Percentiles rank a stretch among this genome's conserved stretches.
These are phyloP conservation scores for Aleiodes leptofemur DNA, from an alignment of 2,888 invertebrate species.

Conservation along the genomic window DNA sequence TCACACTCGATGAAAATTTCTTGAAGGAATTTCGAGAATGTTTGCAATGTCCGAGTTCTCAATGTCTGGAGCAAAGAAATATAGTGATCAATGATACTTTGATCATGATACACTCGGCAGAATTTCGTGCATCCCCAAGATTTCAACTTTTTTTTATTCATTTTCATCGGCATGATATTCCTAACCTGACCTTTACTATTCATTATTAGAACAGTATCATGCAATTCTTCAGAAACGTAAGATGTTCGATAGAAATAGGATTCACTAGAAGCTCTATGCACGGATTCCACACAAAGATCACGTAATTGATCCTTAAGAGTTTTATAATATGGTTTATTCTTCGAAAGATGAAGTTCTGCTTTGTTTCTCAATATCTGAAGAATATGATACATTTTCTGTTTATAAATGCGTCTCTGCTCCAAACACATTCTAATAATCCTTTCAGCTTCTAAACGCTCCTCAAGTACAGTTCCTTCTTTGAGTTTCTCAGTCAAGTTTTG, in stretches of 20 bases:
- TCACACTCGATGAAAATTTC: background rate
- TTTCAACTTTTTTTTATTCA: background rate
- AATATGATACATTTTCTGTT: background rate
- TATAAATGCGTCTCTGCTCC: background rate
- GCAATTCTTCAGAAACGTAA: background rate
- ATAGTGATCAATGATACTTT: background rate
- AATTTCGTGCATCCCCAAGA: background rate
- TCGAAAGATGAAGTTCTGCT: conserved; percentile 7
- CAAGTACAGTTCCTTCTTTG: background rate
- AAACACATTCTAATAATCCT: background rate
- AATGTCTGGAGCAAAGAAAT: background rate
- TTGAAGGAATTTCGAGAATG: background rate
- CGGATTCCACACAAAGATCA: background rate
- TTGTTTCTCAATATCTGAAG: background rate
- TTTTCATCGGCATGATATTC: background rate
- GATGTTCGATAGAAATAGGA: background rate
- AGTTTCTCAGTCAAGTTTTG: background rate
- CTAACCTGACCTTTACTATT: background rate
- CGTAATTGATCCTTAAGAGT: background rate
- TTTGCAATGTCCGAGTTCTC: background rate
- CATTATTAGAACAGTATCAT: background rate
- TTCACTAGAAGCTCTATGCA: background rate
- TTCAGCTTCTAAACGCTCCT: background rate
- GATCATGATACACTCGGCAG: background rate
- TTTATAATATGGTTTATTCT: background rate